These are phyloP conservation scores for Bufo bufo DNA, from an alignment of 2,113 vertebrate species.

Conservation along the genomic window DNA sequence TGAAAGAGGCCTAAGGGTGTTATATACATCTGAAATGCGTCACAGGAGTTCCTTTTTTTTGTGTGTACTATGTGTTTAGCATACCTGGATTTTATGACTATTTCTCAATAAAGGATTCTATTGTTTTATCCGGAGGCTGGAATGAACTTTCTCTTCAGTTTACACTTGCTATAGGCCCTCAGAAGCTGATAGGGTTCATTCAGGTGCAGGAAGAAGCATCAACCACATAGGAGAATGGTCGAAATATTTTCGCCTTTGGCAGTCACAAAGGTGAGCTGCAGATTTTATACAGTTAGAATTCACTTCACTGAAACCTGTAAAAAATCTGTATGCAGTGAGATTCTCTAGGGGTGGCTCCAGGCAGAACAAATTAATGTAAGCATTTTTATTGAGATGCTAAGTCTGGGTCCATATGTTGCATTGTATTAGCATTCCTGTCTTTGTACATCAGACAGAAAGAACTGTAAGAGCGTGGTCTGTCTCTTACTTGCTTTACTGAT, in stretches of 20 bases:
- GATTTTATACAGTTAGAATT: neutral
- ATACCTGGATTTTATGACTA: too few species aligned
- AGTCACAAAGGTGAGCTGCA: neutral
- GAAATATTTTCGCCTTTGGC: neutral
- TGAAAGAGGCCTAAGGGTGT: too few species aligned
- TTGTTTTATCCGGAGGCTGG: too few species aligned
- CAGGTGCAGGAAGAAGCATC: neutral
- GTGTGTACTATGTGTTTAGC: too few species aligned
- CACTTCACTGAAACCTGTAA: neutral
- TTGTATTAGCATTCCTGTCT: neutral
- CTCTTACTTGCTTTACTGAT: neutral
- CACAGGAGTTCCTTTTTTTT: too few species aligned
- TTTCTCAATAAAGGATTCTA: too few species aligned
- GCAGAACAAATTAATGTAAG: neutral
- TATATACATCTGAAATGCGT: too few species aligned
- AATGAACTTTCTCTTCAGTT: too few species aligned
- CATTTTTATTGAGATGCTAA: neutral
- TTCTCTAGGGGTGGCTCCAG: neutral
- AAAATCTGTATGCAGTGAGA: neutral
- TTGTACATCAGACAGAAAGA: neutral
- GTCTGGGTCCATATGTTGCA: neutral
- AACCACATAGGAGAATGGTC: neutral
- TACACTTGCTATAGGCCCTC: too few species aligned
- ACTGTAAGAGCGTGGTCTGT: neutral
- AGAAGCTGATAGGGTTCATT: neutral